Evolutionary conservation across 1,140 invertebrate species (phyloP), one percentile per base, ranked within the genome.

Genomic region (Cryptotermes secundus): DNA sequence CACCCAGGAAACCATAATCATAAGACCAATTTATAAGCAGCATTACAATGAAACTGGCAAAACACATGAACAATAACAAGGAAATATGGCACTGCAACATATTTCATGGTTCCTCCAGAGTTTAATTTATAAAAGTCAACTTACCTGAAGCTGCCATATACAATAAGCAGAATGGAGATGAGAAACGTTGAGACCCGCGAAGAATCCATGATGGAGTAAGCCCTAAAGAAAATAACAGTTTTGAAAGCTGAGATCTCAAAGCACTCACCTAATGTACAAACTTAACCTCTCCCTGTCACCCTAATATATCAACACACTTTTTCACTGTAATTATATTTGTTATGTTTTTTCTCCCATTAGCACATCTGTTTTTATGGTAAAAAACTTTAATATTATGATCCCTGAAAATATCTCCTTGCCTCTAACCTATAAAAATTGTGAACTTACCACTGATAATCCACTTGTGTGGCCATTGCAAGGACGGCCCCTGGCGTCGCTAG

Each of bases 151-250:
- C 97, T 98, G 87, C 98, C 98, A 90, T 99, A 99, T 19, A 99
- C 97, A 87, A 99, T 99, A 79, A 99, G 93, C 87, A 99, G 93
- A 92, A 99, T 99, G 84, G 97, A 98, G 90, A 99, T 99, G 86
- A 99, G 92, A 91, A 98, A 99, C 86, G 98, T 99, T 80, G 97
- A 99, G 80, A 99, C 96, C 87, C 97, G 92, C 84, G 96, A 98
- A 79, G 97, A 98, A 92, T 99, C 98, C 95, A 99, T 97, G 88
- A 99, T 96, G 88, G 96, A 96, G 89, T 98, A 97, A 81, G 96
- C 96, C 96, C 96, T 94, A 87, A 89, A 81, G 24, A 84, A 65
- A 79, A 14, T 31, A 34, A 83, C 16, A 45, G 7, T 34, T 34
- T 38, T 34, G 34, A 34, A 34, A 2, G 36, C 36, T 42, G 19